Conservation (phyloP, 1,140 invertebrate species). For the Dendrolimus kikuchii region DNA sequence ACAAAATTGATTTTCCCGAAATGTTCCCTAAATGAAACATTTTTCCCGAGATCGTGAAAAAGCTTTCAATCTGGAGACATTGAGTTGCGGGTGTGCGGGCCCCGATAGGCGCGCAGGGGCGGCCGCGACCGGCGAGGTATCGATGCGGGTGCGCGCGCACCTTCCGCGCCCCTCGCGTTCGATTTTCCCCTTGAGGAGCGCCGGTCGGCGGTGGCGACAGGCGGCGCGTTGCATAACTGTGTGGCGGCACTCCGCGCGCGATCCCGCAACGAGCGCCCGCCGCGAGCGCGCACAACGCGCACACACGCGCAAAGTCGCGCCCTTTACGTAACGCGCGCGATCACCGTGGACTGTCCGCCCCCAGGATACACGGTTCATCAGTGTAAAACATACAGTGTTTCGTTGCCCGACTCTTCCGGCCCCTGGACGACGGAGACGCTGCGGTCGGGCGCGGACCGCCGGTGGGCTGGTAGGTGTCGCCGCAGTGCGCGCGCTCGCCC, state of each 20-base stretch:
- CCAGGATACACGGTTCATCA: conserved; percentile 35
- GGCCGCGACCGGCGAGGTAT: conserved; percentile 30
- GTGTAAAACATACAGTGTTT: conserved; percentile 45
- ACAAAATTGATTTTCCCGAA: no score
- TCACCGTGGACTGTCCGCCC: conserved; percentile 24
- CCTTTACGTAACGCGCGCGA: conserved; percentile 62
- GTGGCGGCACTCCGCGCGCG: conserved; percentile 63
- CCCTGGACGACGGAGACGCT: conserved; percentile 24
- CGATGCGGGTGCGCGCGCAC: conserved; percentile 58
- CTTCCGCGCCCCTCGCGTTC: conserved; percentile 49
- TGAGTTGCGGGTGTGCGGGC: conserved; percentile 21
- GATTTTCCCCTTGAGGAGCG: conserved; percentile 40
- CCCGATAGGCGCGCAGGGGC: conserved; percentile 19
- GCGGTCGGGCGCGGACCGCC: conserved; percentile 32
- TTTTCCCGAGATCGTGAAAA: no score
- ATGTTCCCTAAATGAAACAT: no score
- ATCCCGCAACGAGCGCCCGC: conserved; percentile 56
- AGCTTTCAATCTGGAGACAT: no score
- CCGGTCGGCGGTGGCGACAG: conserved; percentile 57
- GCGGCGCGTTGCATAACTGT: conserved; percentile 67
- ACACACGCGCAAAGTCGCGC: conserved; percentile 51
- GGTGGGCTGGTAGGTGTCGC: conserved; percentile 58
- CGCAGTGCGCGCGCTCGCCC: conserved; percentile 48
- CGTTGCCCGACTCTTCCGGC: conserved; percentile 36
- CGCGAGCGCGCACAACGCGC: conserved; percentile 58